Base-by-base conservation (phyloP, 2,113 vertebrate genomes). In the Martes martes region DNA sequence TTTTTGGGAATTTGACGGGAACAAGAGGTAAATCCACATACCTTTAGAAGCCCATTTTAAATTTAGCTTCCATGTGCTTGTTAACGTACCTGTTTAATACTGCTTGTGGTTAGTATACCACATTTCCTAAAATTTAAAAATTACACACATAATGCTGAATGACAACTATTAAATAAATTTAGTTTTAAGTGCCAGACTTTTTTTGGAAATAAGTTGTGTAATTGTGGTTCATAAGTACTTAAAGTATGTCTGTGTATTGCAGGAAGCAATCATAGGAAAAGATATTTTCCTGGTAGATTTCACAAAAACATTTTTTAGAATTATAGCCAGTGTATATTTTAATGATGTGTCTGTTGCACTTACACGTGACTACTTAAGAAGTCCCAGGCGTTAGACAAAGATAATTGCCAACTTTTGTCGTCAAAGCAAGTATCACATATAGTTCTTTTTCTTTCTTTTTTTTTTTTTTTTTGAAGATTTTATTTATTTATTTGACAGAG, bases 181-280 rank as follows among this genome's bases (percentile, higher is more conserved):
- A 42, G 45, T 89, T 94, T 97, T 71, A 89, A 83, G 13, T 87
- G 1, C 33, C 89, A 45, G 36, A 42, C 31, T 47, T 86, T 86
- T 59, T 95, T 50, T 69, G 73, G 55, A 94, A 95, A 61, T 94
- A 61, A 92, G 24, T 95, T 96, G 31, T 63, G 31, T 92, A 91
- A 45, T 73, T 93, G 16, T 94, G 89, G 13, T 18, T 83, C 47
- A 93, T 1, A 91, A 80, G 45, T 55, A 87, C 21, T 63, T 94
- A 42, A 92, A 86, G 10, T 94, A 4, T 82, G 19, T 93, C 31
- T 92, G 2, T 39, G 14, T 73, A 36, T 67, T 3, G 14, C 26
- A 28, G 26, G 21, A 94, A 89, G 76, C 52, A 94, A 47, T 94
- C 13, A 92, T 11, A 81, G 18, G 87, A 84, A 89, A 69, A 67